Percentiles rank a stretch among this genome's conserved stretches.
Evolutionary conservation across 2,888 invertebrate genomes (phyloP).

Genomic region (Parelbella ahira): DNA sequence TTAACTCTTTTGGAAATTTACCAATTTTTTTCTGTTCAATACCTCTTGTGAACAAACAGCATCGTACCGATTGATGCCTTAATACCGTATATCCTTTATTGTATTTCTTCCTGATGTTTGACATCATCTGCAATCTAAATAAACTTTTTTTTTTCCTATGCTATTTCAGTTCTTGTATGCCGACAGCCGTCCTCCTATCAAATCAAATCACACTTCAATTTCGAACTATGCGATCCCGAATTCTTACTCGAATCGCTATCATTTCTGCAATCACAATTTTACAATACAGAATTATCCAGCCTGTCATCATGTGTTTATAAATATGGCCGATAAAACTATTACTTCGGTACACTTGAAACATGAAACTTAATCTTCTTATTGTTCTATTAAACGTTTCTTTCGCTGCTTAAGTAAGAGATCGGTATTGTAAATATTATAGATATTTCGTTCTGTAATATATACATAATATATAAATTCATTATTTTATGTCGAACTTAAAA

Average conservation of each 20-base stretch:
- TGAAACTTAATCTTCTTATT: no score
- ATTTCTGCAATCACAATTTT: slow-evolving; percentile 10
- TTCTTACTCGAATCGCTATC: slow-evolving; percentile 11
- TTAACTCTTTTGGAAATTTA: slow-evolving; percentile 12
- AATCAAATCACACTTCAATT: slow-evolving; percentile 31
- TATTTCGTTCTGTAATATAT: no score
- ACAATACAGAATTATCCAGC: no score
- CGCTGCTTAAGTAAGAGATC: slow-evolving; percentile 1
- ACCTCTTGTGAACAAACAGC: not conserved
- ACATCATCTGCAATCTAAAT: slow-evolving; percentile 24
- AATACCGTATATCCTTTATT: slow-evolving; percentile 14
- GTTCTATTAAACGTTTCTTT: no score
- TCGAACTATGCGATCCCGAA: slow-evolving; percentile 21
- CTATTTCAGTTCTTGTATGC: slow-evolving; percentile 19
- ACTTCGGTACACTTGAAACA: no score
- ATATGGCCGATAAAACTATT: no score
- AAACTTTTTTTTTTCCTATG: slow-evolving; percentile 30
- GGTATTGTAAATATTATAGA: not conserved
- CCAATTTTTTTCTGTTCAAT: slow-evolving; percentile 2
- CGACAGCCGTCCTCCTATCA: slow-evolving; percentile 31
- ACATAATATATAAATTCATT: no score
- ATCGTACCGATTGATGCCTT: slow-evolving; percentile 5
- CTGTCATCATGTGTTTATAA: slow-evolving; percentile 6
- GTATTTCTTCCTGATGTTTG: slow-evolving; percentile 4
- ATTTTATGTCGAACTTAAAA: no score